Base-by-base conservation (phyloP, 2,113 vertebrate genomes). In the Chamaea fasciata region DNA sequence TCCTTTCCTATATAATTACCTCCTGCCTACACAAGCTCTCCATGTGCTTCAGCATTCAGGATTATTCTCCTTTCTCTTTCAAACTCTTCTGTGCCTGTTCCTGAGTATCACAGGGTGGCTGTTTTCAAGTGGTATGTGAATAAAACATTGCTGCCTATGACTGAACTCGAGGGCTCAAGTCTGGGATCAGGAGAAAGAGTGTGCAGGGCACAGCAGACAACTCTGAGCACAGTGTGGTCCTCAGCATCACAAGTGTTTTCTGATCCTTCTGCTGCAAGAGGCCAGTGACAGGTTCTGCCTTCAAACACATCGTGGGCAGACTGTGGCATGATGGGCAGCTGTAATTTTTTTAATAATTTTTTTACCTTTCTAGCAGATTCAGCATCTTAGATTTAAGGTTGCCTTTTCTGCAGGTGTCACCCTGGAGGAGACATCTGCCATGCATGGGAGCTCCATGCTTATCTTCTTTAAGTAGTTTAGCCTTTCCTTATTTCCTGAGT, bases 1-100 rank as follows among this genome's bases (percentile, higher is more conserved):
- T 68, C 78, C 83, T 64, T 75, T 53, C 77, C 88, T 84, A 11
- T 77, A 9, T 91, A 95, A 97, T 96, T 94, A 89, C 49, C 5
- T 23, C 88, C 95, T 96, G 94, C 95, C 97, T 76, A 96, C 95
- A 86, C 83, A 79, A 0, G 2, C 42, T 76, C 50, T 85, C 69
- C 41, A 4, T 80, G 47, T 47, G 71, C 94, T 95, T 94, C 86
- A 74, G 65, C 50, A 4, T 24, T 63, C 64, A 50, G 64, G 2
- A 56, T 84, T 59, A 39, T 81, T 90, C 92, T 82, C 68, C 50
- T 60, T 88, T 80, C 87, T 74, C 28, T 74, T 94, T 69, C 64
- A 71, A 84, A 75, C 76, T 53, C 16, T 71, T 60, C 67, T 55
- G 37, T 94, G 81, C 71, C 37, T 76, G 78, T 74, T 95, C 82